Evolutionary conservation across 2,797 vertebrate species (phyloP).

Genomic region (Thamnophis elegans): DNA sequence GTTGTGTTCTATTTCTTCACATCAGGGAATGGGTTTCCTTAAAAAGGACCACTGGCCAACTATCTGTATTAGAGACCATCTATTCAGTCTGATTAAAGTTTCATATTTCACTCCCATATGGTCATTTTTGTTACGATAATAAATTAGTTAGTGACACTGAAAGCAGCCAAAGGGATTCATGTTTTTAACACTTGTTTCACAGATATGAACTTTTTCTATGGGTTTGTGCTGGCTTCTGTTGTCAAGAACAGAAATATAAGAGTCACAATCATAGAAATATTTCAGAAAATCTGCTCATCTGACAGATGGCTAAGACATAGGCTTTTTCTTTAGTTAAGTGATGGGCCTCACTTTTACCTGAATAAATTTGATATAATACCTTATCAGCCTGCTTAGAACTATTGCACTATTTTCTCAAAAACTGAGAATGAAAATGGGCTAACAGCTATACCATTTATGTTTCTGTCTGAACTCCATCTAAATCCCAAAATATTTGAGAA

Average conservation of each 20-base stretch:
- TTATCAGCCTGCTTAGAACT: neutral
- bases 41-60: neutral
- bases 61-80: slow-evolving; percentile 2
- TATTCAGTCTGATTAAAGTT: slow-evolving; percentile 38
- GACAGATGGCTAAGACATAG: neutral
- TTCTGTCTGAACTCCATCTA: neutral
- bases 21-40: neutral
- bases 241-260: neutral
- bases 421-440: neutral
- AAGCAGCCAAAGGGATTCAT: neutral
- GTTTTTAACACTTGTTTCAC: neutral
- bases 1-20: neutral
- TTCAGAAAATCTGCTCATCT: neutral
- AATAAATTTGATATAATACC: neutral
- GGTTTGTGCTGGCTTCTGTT: slow-evolving; percentile 16
- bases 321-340: neutral
- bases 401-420: neutral
- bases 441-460: neutral
- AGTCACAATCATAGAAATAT: neutral
- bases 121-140: slow-evolving; percentile 7
- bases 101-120: neutral
- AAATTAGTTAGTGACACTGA: slow-evolving; percentile 28
- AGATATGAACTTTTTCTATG: neutral
- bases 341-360: neutral
- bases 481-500: neutral